Evolutionary conservation across 2,113 vertebrate species (phyloP).

Genomic region (Hippocampus zosterae): DNA sequence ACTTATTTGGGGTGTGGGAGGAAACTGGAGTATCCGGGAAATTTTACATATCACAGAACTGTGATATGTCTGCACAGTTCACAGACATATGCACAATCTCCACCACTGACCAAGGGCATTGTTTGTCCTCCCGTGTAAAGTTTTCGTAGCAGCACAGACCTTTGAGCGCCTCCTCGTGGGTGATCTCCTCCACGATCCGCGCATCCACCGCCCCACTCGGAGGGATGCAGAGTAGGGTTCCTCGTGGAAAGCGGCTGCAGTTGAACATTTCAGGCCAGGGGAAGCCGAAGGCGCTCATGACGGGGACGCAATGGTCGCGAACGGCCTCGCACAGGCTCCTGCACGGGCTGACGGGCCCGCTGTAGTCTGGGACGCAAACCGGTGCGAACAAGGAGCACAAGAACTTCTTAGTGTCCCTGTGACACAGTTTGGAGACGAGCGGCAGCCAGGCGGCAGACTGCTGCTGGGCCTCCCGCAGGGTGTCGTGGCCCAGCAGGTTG

Average conservation of each 20-base stretch:
- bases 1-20: too few species aligned
- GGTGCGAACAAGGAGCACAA: conserved; percentile 80
- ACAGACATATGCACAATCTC: too few species aligned
- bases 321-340: conserved; percentile 72
- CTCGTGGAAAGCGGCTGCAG: conserved; percentile 73
- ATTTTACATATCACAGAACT: neutral
- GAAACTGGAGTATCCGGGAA: too few species aligned
- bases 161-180: conserved; percentile 47
- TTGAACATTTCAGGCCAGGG: conserved; percentile 80
- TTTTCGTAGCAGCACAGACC: conserved; percentile 31
- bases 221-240: conserved; percentile 73
- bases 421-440: conserved; percentile 74
- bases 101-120: too few species aligned
- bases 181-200: conserved; percentile 31
- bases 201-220: conserved; percentile 41
- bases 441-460: conserved; percentile 78
- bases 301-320: conserved; percentile 73
- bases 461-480: conserved; percentile 72
- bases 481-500: conserved; percentile 78
- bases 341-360: conserved; percentile 71
- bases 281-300: conserved; percentile 80
- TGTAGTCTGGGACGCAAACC: conserved; percentile 69
- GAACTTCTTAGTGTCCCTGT: conserved; percentile 77
- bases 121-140: too few species aligned
- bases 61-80: too few species aligned